phyloP scores from a whole-genome alignment of 2,113 vertebrate species.

The Seriola dumerili region DNA sequence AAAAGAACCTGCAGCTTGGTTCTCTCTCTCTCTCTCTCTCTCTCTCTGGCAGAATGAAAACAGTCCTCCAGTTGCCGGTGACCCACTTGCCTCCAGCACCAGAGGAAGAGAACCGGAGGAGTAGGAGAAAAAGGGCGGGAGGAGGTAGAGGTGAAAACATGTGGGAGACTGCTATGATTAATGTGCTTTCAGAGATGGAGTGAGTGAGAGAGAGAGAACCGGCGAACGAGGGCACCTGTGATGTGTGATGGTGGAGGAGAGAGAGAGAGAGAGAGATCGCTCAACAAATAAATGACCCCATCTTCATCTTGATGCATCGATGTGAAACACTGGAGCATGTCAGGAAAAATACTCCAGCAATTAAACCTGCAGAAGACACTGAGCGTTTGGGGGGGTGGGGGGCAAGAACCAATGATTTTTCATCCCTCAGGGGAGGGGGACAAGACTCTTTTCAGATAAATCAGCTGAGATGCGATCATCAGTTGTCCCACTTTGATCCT shows the following conservation, averaged over 20 bases:
- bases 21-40: not conserved
- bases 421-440: not conserved
- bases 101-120: constrained; percentile 58
- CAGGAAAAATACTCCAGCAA: not conserved
- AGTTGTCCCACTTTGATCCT: not conserved
- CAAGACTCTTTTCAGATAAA: constrained; percentile 5
- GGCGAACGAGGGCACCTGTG: constrained; percentile 18
- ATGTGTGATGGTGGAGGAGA: constrained; percentile 19
- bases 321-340: not conserved
- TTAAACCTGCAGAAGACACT: not conserved
- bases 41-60: not conserved
- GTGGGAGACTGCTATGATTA: constrained; percentile 72
- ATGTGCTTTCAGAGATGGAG: constrained; percentile 66
- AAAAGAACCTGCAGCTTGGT: constrained; percentile 35
- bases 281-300: constrained; percentile 22
- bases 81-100: constrained; percentile 70
- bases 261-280: constrained; percentile 7
- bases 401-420: not conserved
- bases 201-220: constrained; percentile 27
- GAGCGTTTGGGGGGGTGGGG: too few relatives aligned
- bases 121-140: constrained; percentile 49
- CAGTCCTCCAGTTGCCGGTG: constrained; percentile 59
- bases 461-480: constrained; percentile 1
- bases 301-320: constrained; percentile 19
- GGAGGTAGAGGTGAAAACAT: constrained; percentile 64